Evolutionary conservation across 53 echinoderm and acorn worm species (phyloP).

Genomic region (Apostichopus leukothele): DNA sequence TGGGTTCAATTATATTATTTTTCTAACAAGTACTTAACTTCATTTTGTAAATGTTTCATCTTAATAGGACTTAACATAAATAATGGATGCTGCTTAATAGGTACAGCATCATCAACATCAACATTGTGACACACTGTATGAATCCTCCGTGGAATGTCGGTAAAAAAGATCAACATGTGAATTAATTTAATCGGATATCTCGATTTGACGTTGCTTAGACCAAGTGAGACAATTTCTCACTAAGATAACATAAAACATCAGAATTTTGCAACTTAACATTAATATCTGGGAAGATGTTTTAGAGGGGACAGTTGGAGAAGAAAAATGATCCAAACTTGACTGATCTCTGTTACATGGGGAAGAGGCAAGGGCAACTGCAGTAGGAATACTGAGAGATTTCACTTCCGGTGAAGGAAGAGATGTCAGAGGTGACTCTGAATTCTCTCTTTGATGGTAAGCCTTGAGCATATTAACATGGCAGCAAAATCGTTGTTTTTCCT

Average conservation of each 20-base stretch:
- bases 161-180: conserved; percentile 36
- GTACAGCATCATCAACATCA: conserved; percentile 47
- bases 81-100: conserved; percentile 66
- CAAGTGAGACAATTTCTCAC: conserved; percentile 43
- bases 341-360: too few relatives aligned
- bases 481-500: too few relatives aligned
- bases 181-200: too few relatives aligned
- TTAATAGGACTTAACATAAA: conserved; percentile 28
- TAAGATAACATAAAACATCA: conserved; percentile 22
- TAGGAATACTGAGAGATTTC: neutral
- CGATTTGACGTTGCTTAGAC: conserved; percentile 13
- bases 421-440: neutral
- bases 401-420: neutral
- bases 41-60: neutral
- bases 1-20: too few relatives aligned
- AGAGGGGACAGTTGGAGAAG: neutral
- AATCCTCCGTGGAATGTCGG: conserved; percentile 32
- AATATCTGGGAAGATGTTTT: neutral
- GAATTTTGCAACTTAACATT: conserved; percentile 39
- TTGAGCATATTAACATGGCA: too few relatives aligned
- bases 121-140: neutral
- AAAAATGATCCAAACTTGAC: too few relatives aligned
- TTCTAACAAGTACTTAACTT: too few relatives aligned
- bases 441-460: too few relatives aligned
- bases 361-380: too few relatives aligned